Evolutionary conservation across 2,113 vertebrate genomes (phyloP).

Genomic region (Paracanthobrama guichenoti): DNA sequence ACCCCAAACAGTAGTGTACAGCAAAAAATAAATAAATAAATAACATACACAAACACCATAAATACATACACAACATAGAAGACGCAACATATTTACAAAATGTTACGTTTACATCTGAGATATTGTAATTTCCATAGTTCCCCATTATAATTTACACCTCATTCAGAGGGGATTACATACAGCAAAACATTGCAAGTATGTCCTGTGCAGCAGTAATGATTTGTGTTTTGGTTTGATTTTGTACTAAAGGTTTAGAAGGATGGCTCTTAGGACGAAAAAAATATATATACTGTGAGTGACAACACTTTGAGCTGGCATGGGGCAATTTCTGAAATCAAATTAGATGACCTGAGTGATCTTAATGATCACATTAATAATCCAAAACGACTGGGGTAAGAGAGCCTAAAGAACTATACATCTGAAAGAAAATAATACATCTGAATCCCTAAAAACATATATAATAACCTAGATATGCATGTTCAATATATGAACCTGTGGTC

Average conservation of each 20-base stretch:
- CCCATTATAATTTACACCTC: not conserved
- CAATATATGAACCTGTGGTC: not conserved
- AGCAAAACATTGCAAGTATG: not conserved
- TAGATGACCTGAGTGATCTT: not conserved
- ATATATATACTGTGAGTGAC: not conserved
- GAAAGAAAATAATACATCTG: too few species aligned
- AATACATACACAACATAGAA: not conserved
- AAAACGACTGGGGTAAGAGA: not conserved
- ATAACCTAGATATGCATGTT: not conserved
- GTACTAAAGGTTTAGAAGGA: not conserved
- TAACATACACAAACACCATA: too few species aligned
- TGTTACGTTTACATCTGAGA: not conserved
- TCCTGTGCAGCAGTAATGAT: not conserved
- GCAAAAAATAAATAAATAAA: not conserved
- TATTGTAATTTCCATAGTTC: not conserved
- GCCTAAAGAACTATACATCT: too few species aligned
- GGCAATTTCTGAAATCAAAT: not conserved
- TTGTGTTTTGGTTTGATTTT: not conserved
- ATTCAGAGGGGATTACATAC: not conserved
- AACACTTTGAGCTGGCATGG: not conserved
- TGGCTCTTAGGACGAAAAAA: too few species aligned
- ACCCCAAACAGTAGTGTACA: not conserved
- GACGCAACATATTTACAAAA: too few species aligned
- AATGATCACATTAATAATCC: not conserved
- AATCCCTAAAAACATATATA: too few species aligned